Percentiles rank a stretch among this genome's conserved stretches.
Evolutionary conservation across 2,113 vertebrate genomes (phyloP).

Genomic region (Tetrax tetrax): DNA sequence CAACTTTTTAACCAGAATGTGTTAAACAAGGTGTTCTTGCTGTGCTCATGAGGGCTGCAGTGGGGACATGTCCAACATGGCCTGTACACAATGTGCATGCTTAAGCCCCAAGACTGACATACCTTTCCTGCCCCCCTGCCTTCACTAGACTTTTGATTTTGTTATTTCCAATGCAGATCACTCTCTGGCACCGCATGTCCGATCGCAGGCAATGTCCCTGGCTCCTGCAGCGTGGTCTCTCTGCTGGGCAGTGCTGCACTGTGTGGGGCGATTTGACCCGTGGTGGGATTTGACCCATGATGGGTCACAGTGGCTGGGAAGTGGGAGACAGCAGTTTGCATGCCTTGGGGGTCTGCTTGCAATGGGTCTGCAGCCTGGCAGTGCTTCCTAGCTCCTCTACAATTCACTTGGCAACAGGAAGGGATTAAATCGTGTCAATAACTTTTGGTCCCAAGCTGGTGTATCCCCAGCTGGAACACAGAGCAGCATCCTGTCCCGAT

Average conservation of each 20-base stretch:
- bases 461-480: fast-evolving
- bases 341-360: background rate
- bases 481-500: background rate
- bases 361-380: background rate
- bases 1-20: background rate
- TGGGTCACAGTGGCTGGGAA: background rate
- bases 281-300: background rate
- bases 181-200: fast-evolving
- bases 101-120: background rate
- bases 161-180: background rate
- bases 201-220: fast-evolving
- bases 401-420: background rate
- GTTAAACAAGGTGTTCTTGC: background rate
- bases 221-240: background rate
- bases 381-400: background rate
- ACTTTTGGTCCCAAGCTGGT: background rate
- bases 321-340: background rate
- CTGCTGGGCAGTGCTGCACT: background rate
- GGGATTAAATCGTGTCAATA: background rate
- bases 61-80: background rate
- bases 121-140: background rate
- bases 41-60: background rate
- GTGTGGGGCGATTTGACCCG: fast-evolving
- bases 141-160: background rate
- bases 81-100: background rate